These are phyloP conservation scores for Acronicta psi DNA, from an alignment of 2,888 invertebrate species.

Conservation along the genomic window DNA sequence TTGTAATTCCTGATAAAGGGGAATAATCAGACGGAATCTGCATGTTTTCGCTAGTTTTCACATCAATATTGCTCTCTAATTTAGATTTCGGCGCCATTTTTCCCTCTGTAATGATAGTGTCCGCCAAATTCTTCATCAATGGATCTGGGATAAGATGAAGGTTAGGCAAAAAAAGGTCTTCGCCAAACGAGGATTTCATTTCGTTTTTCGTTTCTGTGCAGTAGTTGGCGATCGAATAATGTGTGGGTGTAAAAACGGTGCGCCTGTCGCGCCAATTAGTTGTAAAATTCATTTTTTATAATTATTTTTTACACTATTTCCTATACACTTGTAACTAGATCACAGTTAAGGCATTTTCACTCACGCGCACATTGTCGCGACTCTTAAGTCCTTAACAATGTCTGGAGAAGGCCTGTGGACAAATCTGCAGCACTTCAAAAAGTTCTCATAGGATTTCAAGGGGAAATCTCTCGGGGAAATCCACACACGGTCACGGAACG, in stretches of 20 bases:
- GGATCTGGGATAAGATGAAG: slow-evolving; percentile 77
- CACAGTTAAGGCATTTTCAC: slow-evolving; percentile 72
- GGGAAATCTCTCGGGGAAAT: slow-evolving; percentile 62
- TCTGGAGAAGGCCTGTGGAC: slow-evolving; percentile 74
- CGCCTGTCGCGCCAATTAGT: slow-evolving; percentile 74
- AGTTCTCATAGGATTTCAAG: slow-evolving; percentile 60
- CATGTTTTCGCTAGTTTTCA: slow-evolving; percentile 38
- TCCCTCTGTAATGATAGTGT: slow-evolving; percentile 69
- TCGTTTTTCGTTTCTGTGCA: slow-evolving; percentile 71
- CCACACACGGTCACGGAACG: slow-evolving; percentile 66
- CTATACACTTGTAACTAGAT: slow-evolving; percentile 58
- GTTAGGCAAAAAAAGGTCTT: slow-evolving; percentile 71
- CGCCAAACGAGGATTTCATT: slow-evolving; percentile 69
- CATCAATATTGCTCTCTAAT: slow-evolving; percentile 41
- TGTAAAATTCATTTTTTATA: slow-evolving; percentile 73
- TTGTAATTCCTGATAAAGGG: slow-evolving; percentile 70
- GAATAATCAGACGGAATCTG: slow-evolving; percentile 48
- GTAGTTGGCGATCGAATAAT: slow-evolving; percentile 72
- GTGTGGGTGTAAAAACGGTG: slow-evolving; percentile 67
- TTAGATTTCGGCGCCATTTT: slow-evolving; percentile 52
- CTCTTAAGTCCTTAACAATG: slow-evolving; percentile 63
- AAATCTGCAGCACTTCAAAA: slow-evolving; percentile 68
- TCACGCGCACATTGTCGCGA: slow-evolving; percentile 64
- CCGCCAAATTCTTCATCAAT: slow-evolving; percentile 80
- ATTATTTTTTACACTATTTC: slow-evolving; percentile 53